Evolutionary conservation across 1,140 invertebrate species (phyloP).

Genomic region (Mylabris phalerata): DNA sequence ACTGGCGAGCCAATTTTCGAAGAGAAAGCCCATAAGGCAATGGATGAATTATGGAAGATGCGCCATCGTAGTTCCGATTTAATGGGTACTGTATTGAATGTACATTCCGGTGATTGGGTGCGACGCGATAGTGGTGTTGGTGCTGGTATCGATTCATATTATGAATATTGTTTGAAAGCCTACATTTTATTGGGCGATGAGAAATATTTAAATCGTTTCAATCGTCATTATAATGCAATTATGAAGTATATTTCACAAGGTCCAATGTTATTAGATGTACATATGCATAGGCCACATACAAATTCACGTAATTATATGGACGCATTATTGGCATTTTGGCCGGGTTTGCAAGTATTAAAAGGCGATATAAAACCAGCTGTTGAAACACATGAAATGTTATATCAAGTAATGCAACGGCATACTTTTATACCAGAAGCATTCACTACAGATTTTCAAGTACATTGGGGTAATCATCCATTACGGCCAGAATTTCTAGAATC

Average conservation of each 20-base stretch:
- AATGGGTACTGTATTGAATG: conserved; percentile 90
- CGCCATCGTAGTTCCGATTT: conserved; percentile 85
- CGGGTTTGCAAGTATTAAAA: conserved; percentile 87
- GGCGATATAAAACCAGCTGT: conserved; percentile 95
- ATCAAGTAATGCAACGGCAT: conserved; percentile 93
- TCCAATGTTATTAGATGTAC: conserved; percentile 93
- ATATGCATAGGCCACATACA: conserved; percentile 95
- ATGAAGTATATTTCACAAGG: conserved; percentile 98
- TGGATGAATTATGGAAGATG: conserved; percentile 95
- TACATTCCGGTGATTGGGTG: conserved; percentile 97
- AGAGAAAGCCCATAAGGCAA: conserved; percentile 88
- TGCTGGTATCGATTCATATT: conserved; percentile 98
- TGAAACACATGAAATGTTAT: conserved; percentile 94
- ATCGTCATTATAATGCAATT: conserved; percentile 93
- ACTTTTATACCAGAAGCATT: conserved; percentile 98
- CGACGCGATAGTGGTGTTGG: conserved; percentile 93
- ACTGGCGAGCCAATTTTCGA: conserved; percentile 92
- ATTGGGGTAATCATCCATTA: conserved; percentile 96
- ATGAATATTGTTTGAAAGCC: conserved; percentile 96
- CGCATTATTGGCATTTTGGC: conserved; percentile 95
- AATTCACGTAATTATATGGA: conserved; percentile 97
- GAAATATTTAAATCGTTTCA: conserved; percentile 86
- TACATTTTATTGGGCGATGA: conserved; percentile 79
- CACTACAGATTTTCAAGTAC: conserved; percentile 91
- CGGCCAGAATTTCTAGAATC: conserved; percentile 97